Evolutionary conservation across 2,113 vertebrate genomes (phyloP), one percentile per base, ranked within the genome.

Genomic region (Sinocyclocheilus anophthalmus): DNA sequence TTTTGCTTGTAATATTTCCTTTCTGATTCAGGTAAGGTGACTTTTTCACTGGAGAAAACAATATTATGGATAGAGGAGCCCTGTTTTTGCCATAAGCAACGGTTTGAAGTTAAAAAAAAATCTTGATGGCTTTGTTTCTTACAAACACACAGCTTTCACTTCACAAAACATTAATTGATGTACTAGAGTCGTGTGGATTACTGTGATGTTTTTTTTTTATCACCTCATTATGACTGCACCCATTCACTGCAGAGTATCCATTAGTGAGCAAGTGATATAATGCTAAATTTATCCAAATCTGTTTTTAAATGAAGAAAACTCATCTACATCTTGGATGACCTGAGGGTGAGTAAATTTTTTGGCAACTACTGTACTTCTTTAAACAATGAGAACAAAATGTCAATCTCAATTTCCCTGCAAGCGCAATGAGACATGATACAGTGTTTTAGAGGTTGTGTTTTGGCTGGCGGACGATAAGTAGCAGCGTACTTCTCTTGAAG

Each of bases 401-500:
- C 22, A 26, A 65, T 65, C 57, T 63, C 22, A 9, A 37, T 81
- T 9, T 78, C 63, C 18, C 78, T 42, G 30, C 13, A 1, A 63
- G 78, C 5, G 1, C 57, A 63, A 11, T 81, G 57, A 80, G 33
- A 57, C 20, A 24, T 80, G 33, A 81, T 65, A 39, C 78, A 81
- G 57, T 45, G 7, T 63, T 61, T 81, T 48, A 81, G 13, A 67
- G 79, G n/a, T 30, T n/a, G 33, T 67, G 39, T 67, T 48, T 24
- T 26, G 16, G 39, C 22, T 65, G 13, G 14, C 4, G 13, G 78
- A 26, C 1, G 7, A 13, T 24, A 24, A 69, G 57, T 26, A 53
- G 63, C 5, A 18, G 10, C 45, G 3, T 30, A 33, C 37, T 69
- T 69, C 22, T 20, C 18, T 45, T 13, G 24, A 82, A 69, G 63